Conservation (phyloP, 1,140 invertebrate genomes). For the Pemphigus obesinymphae region DNA sequence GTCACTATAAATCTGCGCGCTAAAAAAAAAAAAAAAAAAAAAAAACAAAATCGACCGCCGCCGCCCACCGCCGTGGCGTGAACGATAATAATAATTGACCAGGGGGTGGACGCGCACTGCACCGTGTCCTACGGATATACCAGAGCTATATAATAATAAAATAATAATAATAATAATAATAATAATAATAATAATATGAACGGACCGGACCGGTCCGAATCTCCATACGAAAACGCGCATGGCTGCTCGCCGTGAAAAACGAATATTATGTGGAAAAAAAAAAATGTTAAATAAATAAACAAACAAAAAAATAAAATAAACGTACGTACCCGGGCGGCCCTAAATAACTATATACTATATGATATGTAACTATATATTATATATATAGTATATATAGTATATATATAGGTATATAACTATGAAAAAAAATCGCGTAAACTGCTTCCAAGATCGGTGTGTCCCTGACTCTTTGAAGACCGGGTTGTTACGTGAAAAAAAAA, state of each 20-base stretch:
- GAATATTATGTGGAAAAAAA: not conserved
- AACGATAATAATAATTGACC: slow-evolving; percentile 8
- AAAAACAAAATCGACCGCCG: not conserved
- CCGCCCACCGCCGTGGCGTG: not conserved
- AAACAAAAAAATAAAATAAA: too few relatives aligned
- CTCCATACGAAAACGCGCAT: not conserved
- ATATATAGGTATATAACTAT: not conserved
- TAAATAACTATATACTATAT: not conserved
- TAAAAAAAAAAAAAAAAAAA: slow-evolving; percentile 16
- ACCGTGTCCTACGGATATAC: too few relatives aligned
- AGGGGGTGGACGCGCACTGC: not conserved
- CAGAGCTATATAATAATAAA: too few relatives aligned
- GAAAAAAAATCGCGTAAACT: not conserved
- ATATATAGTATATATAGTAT: not conserved
- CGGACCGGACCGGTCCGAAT: slow-evolving; percentile 2
- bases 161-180: too few relatives aligned
- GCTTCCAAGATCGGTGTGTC: slow-evolving; percentile 24
- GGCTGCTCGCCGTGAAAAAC: not conserved
- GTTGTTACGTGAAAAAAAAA: not conserved
- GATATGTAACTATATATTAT: not conserved
- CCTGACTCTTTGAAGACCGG: slow-evolving; percentile 31
- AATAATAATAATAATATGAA: too few relatives aligned
- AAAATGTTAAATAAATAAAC: too few relatives aligned
- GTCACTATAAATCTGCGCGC: slow-evolving; percentile 3
- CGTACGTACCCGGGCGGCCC: not conserved